Conservation (phyloP, 2,113 vertebrate genomes). For the Anseranas semipalmata region DNA sequence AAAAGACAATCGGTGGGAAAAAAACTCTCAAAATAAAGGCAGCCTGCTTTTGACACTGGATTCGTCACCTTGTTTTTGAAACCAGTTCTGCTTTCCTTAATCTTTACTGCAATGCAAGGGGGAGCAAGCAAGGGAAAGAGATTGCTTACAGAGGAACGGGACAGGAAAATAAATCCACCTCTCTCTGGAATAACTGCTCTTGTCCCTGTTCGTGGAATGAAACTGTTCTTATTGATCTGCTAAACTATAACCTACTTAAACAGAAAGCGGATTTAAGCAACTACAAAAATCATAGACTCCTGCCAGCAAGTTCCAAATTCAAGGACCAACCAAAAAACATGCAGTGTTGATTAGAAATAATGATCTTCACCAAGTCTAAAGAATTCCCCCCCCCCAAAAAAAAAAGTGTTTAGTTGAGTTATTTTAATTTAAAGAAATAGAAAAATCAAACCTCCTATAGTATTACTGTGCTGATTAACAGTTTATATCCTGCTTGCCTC, state of each 20-base stretch:
- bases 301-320: background rate
- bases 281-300: background rate
- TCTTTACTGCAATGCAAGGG: background rate
- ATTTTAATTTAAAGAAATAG: background rate
- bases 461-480: background rate
- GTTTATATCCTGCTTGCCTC: background rate
- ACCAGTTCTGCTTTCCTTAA: background rate
- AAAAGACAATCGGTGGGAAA: background rate
- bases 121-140: background rate
- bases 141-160: accelerated
- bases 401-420: background rate
- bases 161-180: background rate
- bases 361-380: background rate
- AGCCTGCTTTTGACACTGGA: background rate
- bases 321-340: background rate
- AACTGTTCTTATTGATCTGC: background rate
- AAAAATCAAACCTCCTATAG: background rate
- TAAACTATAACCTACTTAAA: background rate
- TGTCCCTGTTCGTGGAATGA: background rate
- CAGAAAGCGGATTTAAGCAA: background rate
- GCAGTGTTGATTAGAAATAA: background rate
- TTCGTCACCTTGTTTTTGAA: background rate
- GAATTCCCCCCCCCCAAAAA: background rate
- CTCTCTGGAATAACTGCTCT: background rate
- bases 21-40: background rate